Evolutionary conservation across 1,140 invertebrate species (phyloP), one percentile per base, ranked within the genome.

Genomic region (Hycleus cichorii): DNA sequence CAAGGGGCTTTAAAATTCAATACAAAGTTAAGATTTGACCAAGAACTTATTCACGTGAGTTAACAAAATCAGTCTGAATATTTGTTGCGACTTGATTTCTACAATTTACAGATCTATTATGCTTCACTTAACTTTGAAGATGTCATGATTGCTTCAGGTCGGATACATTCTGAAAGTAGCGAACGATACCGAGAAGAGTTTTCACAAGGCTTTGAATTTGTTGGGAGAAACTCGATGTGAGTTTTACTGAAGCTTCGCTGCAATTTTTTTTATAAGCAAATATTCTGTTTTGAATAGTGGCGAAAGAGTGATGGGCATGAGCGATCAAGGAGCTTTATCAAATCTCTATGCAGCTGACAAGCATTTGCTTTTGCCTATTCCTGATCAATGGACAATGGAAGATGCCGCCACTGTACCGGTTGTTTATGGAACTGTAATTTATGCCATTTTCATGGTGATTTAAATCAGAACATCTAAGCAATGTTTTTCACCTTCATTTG

Each of bases 1-100:
- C 76, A 89, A 73, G 95, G 95, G 3, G 92, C 93, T 0, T 80
- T 95, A 1, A 98, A 98, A 71, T 93, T 93, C 0, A 97, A 96
- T 74, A 80, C 96, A 68, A 95, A 95, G 0, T 95, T 52, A 91
- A 91, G 18, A 72, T 93, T 8, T 78, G 72, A 47, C 90, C 84
- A 61, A 86, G 83, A 53, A 77, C 79, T 55, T 4, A 7, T 32
- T 32, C 32, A 32, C 7, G 32, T 32, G 4, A 32, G 32, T 32
- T 3, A 32, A 32, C 32, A 4, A 7, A 5, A 3, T 4, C 32
- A 32, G 32, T 32, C 32, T 7, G 3, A 32, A 5, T 5, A 32
- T 32, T 18, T 18, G 7, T 5, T 32, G 1, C 7, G 32, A 3
- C 0, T 32, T 32, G 90, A 90, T 9, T 95, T 93, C 72, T 91